Evolutionary conservation across 1,140 invertebrate species (phyloP), one percentile per base, ranked within the genome.

Genomic region (Heliconius eleuchia): DNA sequence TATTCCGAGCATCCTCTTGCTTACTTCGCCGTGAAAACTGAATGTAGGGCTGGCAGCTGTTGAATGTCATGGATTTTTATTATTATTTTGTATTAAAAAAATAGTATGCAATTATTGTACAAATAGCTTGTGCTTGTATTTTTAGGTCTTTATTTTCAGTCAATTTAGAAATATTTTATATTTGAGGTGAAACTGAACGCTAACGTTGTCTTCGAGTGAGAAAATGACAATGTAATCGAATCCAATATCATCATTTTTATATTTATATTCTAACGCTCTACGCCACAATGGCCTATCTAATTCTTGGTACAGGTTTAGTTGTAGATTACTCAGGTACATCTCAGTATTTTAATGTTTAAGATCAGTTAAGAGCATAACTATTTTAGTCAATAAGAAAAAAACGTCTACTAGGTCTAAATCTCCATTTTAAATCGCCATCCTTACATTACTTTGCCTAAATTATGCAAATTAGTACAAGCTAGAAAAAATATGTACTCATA

Each of bases 1-100:
- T 93, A 93, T 93, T 88, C 86, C 84, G 80, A 84, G 84, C 84
- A 89, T 89, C 80, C 79, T 79, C 74, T 79, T 79, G 85, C 83
- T 89, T 81, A 84, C 83, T 89, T 88, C 82, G 76, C 74, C 82
- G 84, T 80, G 83, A 84, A 88, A 88, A 88, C 84, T 87, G 80
- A 83, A 75, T 85, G 87, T 66, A 66, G 60, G 60, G 60, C 3
- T 66, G 60, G 11, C 60, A 13, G 11, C 8, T 66, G 27, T 66
- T 66, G 3, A 46, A 16, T 46, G 3, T 46, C 16, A 46, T 13
- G 3, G 13, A 16, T 46, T 46, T 46, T 37, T 42, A 11, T 60
- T 27, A 23, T 60, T 13, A 27, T 60, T 27, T 30, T 18, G 16
- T 30, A 16, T 13, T 66, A 30, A 30, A 37, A 37, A 34, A 66